Evolutionary conservation across 2,113 vertebrate species (phyloP).

Genomic region (Oryzias javanicus): DNA sequence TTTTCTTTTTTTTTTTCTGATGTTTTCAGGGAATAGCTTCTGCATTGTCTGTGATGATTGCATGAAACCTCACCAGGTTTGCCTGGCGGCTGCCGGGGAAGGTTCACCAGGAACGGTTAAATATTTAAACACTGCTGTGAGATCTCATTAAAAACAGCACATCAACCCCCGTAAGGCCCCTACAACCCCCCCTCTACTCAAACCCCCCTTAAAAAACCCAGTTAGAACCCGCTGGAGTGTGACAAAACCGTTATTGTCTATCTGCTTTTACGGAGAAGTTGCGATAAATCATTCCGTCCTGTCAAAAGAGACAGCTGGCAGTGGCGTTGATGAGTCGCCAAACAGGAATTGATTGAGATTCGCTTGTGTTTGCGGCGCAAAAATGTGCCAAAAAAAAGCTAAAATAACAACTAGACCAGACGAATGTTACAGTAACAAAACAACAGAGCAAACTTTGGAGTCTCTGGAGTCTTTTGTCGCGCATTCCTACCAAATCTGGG

Average conservation of each 20-base stretch:
- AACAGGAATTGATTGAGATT: slow-evolving; percentile 69
- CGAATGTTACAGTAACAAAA: slow-evolving; percentile 70
- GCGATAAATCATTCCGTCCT: slow-evolving; percentile 75
- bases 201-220: slow-evolving; percentile 47
- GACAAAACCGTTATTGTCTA: slow-evolving; percentile 81
- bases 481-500: slow-evolving; percentile 63
- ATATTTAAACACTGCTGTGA: slow-evolving; percentile 81
- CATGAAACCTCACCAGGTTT: slow-evolving; percentile 64
- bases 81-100: slow-evolving; percentile 71
- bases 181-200: slow-evolving; percentile 48
- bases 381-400: slow-evolving; percentile 62
- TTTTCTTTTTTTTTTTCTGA: slow-evolving; percentile 65
- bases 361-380: slow-evolving; percentile 59
- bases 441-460: slow-evolving; percentile 66
- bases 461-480: slow-evolving; percentile 58
- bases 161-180: slow-evolving; percentile 65
- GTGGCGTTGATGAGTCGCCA: slow-evolving; percentile 58
- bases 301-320: slow-evolving; percentile 70
- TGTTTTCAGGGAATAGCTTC: slow-evolving; percentile 57
- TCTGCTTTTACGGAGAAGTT: slow-evolving; percentile 59
- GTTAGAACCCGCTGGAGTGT: slow-evolving; percentile 75
- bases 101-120: slow-evolving; percentile 77
- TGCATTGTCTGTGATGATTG: slow-evolving; percentile 56
- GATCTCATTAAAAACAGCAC: slow-evolving; percentile 80
- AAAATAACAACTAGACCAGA: slow-evolving; percentile 66